Evolutionary conservation across 2,113 vertebrate species (phyloP), one percentile per base, ranked within the genome.

Genomic region (Microtus ochrogaster): DNA sequence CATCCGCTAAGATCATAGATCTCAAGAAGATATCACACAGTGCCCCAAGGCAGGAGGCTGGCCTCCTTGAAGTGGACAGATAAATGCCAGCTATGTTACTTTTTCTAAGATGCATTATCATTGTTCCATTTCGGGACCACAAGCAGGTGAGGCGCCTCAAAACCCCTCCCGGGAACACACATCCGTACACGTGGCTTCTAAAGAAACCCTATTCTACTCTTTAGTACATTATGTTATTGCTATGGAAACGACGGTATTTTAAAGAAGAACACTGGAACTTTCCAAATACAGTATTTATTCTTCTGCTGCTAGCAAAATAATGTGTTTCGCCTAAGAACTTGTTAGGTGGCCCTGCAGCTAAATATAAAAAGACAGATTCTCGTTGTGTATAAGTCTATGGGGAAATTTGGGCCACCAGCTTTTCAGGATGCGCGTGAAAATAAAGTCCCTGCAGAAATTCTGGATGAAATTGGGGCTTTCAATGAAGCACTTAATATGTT

Each of bases 211-310:
- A 79, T 95, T 97, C 95, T 94, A 81, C 95, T 97, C 96, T 97
- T 97, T 33, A 94, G 97, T 97, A 97, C 97, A 97, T 98, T 96
- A 97, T 97, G 97, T 97, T 96, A 97, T 98, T 95, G 96, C 97
- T 97, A 98, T 98, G 97, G 98, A 96, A 98, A 98, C 98, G 84
- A 97, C 83, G 55, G 94, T 96, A 97, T 97, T 97, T 97, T 98
- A 97, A 98, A 97, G 97, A 96, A 97, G 95, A 97, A 95, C 97
- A 74, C 94, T 96, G 97, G 89, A 97, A 97, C 97, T 96, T 98
- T 97, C 97, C 97, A 97, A 98, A 97, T 95, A 97, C 96, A 97
- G 98, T 98, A 97, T 97, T 98, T 98, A 98, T 98, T 97, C 97
- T 96, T 96, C 96, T 97, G 88, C 97, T 97, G 96, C 96, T 92